Percentiles rank a stretch among this genome's conserved stretches.
Conservation (phyloP, 2,888 invertebrate genomes). For the Ypsolopha scabrella region DNA sequence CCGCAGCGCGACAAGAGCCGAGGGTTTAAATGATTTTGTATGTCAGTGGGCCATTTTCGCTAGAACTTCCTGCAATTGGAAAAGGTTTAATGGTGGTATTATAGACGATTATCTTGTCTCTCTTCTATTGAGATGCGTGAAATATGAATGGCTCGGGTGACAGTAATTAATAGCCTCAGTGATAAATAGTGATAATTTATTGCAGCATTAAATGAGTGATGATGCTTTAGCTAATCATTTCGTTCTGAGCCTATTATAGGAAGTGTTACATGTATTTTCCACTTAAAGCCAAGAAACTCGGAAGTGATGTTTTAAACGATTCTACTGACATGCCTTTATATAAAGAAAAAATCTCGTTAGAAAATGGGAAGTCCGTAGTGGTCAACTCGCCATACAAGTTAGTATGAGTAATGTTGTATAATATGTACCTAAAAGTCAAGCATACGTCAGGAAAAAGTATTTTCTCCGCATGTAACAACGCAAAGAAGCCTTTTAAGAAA, state of each 20-base stretch:
- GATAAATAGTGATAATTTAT: background rate
- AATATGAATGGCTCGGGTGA: conserved; percentile 11
- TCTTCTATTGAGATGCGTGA: conserved; percentile 15
- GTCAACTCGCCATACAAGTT: conserved; percentile 43
- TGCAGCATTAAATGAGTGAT: too few species aligned
- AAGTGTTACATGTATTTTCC: too few species aligned
- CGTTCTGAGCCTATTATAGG: too few species aligned
- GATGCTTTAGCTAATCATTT: too few species aligned
- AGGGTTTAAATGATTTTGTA: conserved; percentile 33
- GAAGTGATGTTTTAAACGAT: too few species aligned
- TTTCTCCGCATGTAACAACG: too few species aligned
- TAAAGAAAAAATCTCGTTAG: conserved; percentile 28
- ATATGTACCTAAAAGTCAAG: conserved; percentile 4
- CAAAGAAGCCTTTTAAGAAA: background rate
- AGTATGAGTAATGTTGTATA: conserved; percentile 32
- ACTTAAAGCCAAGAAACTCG: too few species aligned
- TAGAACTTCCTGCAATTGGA: conserved; percentile 20
- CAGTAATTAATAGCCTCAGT: background rate
- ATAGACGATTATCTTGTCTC: conserved; percentile 30
- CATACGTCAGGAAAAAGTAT: too few species aligned
- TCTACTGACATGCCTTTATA: background rate
- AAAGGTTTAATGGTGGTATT: conserved; percentile 17
- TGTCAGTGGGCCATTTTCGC: conserved; percentile 42
- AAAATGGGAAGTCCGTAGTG: conserved; percentile 59
- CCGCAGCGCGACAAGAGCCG: conserved; percentile 27